Evolutionary conservation across 1,140 invertebrate genomes (phyloP).

Genomic region (Goniozus legneri): DNA sequence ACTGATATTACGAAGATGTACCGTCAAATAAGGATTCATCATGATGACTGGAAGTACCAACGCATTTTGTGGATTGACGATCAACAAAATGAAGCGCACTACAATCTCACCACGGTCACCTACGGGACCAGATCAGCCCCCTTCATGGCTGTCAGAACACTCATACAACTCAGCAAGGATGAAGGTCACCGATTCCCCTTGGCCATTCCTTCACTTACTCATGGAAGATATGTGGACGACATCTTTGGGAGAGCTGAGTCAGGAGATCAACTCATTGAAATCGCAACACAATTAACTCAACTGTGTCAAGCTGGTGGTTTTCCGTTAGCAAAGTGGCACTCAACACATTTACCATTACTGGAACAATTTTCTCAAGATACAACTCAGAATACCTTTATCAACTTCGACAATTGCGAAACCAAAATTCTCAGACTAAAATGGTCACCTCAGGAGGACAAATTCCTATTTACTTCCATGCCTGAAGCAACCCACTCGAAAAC

Average conservation of each 20-base stretch:
- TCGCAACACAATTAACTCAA: not conserved
- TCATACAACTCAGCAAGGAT: not conserved
- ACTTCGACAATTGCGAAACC: not conserved
- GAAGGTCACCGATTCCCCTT: not conserved
- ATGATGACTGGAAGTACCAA: no score
- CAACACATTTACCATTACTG: not conserved
- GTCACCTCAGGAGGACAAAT: not conserved
- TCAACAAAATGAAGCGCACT: not conserved
- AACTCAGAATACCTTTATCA: not conserved
- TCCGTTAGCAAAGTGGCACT: conserved; percentile 3
- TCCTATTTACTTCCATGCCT: not conserved
- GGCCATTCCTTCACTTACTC: not conserved
- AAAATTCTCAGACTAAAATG: conserved; percentile 6
- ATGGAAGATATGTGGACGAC: no score
- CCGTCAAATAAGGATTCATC: conserved; percentile 33
- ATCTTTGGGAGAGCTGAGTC: no score
- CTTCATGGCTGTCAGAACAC: not conserved
- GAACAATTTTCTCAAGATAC: not conserved
- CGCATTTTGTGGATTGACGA: no score
- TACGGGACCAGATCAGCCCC: no score
- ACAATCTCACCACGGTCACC: no score
- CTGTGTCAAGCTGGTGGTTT: conserved; percentile 4
- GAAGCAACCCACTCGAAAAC: no score
- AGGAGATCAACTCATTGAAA: not conserved
- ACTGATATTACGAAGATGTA: conserved; percentile 53